Percentiles rank a stretch among this genome's conserved stretches.
phyloP scores from a whole-genome alignment of 2,888 invertebrate genomes.

The Octodonta nipae region DNA sequence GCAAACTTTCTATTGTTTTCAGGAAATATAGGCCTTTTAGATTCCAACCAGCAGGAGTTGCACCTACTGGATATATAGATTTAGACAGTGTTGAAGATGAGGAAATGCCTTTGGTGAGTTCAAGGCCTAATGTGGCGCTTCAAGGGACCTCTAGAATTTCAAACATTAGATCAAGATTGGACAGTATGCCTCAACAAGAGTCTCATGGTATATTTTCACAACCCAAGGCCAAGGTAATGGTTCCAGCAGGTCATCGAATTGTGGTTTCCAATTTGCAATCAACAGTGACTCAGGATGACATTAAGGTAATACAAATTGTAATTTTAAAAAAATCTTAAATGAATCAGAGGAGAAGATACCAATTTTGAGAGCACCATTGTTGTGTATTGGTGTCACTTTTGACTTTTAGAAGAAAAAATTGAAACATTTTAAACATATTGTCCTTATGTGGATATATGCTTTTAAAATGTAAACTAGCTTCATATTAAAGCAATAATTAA shows the following conservation, averaged over 20 bases:
- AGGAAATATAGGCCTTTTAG: background rate
- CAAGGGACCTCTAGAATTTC: slow-evolving; percentile 25
- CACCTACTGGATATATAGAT: slow-evolving; percentile 24
- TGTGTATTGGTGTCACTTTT: too few relatives aligned
- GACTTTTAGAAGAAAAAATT: too few relatives aligned
- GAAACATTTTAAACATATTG: too few relatives aligned
- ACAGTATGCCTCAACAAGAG: slow-evolving; percentile 30
- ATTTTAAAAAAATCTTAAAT: too few relatives aligned
- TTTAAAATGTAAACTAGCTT: too few relatives aligned
- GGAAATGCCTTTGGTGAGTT: slow-evolving; percentile 22
- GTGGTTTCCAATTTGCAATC: slow-evolving; percentile 81
- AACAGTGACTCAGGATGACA: slow-evolving; percentile 80
- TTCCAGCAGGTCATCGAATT: slow-evolving; percentile 62
- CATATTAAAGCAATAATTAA: too few relatives aligned
- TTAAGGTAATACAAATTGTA: too few relatives aligned
- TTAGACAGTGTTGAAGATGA: slow-evolving; percentile 31
- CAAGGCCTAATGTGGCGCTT: slow-evolving; percentile 20
- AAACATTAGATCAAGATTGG: slow-evolving; percentile 36
- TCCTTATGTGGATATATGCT: too few relatives aligned
- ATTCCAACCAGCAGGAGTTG: background rate
- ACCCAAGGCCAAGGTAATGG: slow-evolving; percentile 35
- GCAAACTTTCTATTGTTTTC: too few relatives aligned
- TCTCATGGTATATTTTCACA: slow-evolving; percentile 29
- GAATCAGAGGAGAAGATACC: too few relatives aligned
- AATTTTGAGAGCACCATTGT: too few relatives aligned